These are phyloP conservation scores for Cisticola juncidis DNA, from an alignment of 2,113 vertebrate genomes.

Conservation along the genomic window DNA sequence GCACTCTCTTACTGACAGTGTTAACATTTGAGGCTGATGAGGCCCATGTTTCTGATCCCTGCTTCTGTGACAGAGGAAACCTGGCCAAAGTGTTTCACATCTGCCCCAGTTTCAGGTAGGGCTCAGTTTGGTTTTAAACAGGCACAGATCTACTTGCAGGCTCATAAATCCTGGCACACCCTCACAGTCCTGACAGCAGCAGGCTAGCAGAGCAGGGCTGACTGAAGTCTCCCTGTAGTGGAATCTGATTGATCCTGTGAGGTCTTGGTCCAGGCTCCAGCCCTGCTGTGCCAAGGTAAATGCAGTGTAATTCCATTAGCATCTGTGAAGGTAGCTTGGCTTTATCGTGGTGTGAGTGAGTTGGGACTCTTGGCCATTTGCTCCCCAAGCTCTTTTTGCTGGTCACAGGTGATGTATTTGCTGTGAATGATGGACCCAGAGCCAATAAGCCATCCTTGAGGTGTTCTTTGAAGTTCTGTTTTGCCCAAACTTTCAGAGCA, in stretches of 20 bases:
- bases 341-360: conserved; percentile 21
- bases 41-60: background rate
- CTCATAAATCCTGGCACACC: conserved; percentile 22
- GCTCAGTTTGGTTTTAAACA: background rate
- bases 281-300: conserved; percentile 25
- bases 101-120: background rate
- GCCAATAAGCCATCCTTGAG: conserved; percentile 52
- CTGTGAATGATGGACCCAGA: background rate
- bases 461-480: conserved; percentile 7
- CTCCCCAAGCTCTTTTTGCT: background rate
- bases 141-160: background rate
- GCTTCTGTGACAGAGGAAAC: background rate
- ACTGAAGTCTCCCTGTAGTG: background rate
- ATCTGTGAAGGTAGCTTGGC: conserved; percentile 5
- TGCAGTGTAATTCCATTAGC: background rate
- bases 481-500: background rate
- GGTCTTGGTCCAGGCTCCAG: background rate
- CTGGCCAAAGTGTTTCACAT: background rate
- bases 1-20: background rate
- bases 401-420: background rate
- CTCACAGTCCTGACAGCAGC: background rate
- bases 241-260: conserved; percentile 48
- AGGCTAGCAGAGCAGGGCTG: background rate
- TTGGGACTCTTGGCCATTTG: background rate
- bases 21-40: background rate